Evolutionary conservation across 2,113 vertebrate genomes (phyloP), one percentile per base, ranked within the genome.

Genomic region (Ammodytes marinus): DNA sequence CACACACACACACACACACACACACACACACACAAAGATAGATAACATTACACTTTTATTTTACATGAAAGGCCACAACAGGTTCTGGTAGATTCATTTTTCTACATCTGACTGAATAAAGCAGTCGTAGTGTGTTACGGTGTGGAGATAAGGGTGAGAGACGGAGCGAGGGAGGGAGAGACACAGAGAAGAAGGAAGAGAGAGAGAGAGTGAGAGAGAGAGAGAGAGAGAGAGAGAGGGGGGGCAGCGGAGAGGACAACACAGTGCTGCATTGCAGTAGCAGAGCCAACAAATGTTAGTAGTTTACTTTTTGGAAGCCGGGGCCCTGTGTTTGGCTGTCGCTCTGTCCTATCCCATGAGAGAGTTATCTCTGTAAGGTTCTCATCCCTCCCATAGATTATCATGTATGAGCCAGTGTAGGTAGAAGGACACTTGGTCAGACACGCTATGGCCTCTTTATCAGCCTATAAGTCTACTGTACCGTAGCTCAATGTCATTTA

Each of bases 221-320:
- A 67, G 70, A 46, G 46, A 60, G 59, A 52, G 73, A 84, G 85
- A 80, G 65, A 27, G 85, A 86, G 84, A 88, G 88, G 86, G 27
- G 46, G 67, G 59, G 58, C 69, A 84, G 85, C 83, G 65, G 85
- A 86, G 84, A 88, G 88, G 88, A 90, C 64, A 83, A 86, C 87
- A 80, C 14, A 84, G 75, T 92, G 86, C 86, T 92, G 92, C 92
- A 93, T 86, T 92, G 92, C 92, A 93, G 92, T 60, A 91, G 83
- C 66, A 73, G 67, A 86, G 77, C 68, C 69, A 69, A 88, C 89
- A 68, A 86, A 81, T 79, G 69, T 77, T 72, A 19, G 40, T 53
- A 77, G 54, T 88, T 86, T 83, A 73, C n/a, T 61, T 27, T 27
- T 27, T 27, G 27, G 27, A 76, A 83, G 79, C 82, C 12, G 17